Evolutionary conservation across 1,140 invertebrate species (phyloP), one percentile per base, ranked within the genome.

Genomic region (Drosophila lacertosa): DNA sequence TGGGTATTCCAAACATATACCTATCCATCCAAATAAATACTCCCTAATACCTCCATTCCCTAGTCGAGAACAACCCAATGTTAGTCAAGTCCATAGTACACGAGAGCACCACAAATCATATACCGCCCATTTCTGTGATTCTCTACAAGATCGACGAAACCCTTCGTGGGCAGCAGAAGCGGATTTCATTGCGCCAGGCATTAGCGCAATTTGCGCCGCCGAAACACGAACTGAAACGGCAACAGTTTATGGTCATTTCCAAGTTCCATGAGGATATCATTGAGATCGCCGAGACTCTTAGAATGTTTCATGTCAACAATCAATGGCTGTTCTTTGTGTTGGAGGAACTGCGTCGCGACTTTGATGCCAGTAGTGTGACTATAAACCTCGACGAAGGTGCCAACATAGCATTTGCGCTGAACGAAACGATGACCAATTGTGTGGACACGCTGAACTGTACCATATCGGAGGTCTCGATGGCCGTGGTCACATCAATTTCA

Each of bases 261-360:
- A 93, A 39, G 66, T 90, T 80, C 7, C 69, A 88, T 47, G 90
- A 93, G 5, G 92, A 92, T 0, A 92, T 96, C n/a, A 93, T 95
- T 69, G 94, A 95, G 77, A 92, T 93, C 9, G 95, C 95, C 0
- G 94, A 94, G 65, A 91, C 93, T 0, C 81, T 94, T 24, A 91
- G 92, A 16, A 93, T 97, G 92, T 93, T 95, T 0, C 93, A 94
- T 67, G 94, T 95, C 0, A 92, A 93, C 50, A 95, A 94, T 53
- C 96, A 97, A 81, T 97, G 96, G 96, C 86, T 97, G 9, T 97
- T 95, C 77, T 91, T 97, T 40, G 92, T 96, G n/a, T 93, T 94
- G 0, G 94, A 96, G 45, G 93, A 93, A 0, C 89, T 92, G 53
- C 62, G 72, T 4, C 84, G 82, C 1, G 91, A 90, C 51, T 91